These are phyloP conservation scores for Heterotis niloticus DNA, from an alignment of 2,113 vertebrate genomes.

Conservation along the genomic window DNA sequence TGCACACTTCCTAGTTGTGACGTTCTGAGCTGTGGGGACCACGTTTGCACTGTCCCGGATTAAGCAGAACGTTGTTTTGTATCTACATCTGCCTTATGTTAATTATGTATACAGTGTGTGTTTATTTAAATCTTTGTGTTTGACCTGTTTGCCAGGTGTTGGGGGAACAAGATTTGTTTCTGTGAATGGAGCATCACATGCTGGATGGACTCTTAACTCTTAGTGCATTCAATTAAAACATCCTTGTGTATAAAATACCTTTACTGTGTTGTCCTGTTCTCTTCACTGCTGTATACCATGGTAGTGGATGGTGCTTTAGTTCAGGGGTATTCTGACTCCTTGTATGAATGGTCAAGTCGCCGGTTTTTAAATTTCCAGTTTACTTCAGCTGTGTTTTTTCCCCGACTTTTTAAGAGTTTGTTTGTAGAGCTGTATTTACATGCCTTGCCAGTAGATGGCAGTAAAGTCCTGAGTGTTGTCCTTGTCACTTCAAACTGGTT, in stretches of 20 bases:
- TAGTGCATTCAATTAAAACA: slow-evolving; percentile 13
- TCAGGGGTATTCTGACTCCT: no score
- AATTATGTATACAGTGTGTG: slow-evolving; percentile 19
- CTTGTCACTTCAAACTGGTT: no score
- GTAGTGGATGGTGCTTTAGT: no score
- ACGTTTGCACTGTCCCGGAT: background rate
- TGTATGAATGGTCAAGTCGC: no score
- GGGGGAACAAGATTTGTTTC: slow-evolving; percentile 21
- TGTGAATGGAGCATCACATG: slow-evolving; percentile 29
- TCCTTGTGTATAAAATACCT: slow-evolving; percentile 19
- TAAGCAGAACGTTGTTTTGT: slow-evolving; percentile 5
- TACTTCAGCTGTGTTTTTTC: no score
- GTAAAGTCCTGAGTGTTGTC: no score
- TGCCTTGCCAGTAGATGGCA: no score
- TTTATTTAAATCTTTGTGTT: slow-evolving; percentile 19
- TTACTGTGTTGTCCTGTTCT: background rate
- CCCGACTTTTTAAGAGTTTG: no score
- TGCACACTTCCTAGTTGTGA: background rate
- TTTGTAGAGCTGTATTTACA: no score
- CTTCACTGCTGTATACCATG: no score
- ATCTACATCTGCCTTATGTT: slow-evolving; percentile 20
- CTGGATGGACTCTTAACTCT: slow-evolving; percentile 18
- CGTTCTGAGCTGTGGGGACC: background rate
- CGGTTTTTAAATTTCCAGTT: no score
- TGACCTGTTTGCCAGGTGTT: background rate